phyloP scores from a whole-genome alignment of 53 echinoderm and acorn worm species.

The Paracentrotus lividus region DNA sequence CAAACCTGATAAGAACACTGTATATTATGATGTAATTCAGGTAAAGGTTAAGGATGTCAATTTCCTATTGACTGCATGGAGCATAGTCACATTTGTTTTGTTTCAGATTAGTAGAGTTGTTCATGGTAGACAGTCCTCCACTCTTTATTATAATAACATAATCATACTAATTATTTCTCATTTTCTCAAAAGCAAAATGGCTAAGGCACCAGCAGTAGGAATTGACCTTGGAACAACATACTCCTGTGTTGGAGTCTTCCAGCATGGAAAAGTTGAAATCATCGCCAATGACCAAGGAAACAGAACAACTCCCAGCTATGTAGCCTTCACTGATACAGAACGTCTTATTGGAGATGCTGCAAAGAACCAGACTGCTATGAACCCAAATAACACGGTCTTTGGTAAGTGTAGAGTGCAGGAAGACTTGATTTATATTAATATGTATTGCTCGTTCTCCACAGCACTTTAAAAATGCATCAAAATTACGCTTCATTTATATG shows the following conservation, averaged over 20 bases:
- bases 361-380: constrained; percentile 95
- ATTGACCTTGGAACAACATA: constrained; percentile 97
- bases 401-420: constrained; percentile 82
- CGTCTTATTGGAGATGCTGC: constrained; percentile 96
- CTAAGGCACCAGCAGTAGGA: constrained; percentile 84
- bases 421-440: too few species aligned
- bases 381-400: constrained; percentile 94
- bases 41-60: too few species aligned
- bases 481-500: background rate
- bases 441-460: too few species aligned
- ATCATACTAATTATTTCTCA: too few species aligned
- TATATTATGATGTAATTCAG: too few species aligned
- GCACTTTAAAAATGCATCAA: too few species aligned
- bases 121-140: too few species aligned
- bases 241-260: constrained; percentile 97
- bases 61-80: too few species aligned
- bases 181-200: constrained; percentile 66
- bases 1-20: too few species aligned
- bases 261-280: constrained; percentile 96
- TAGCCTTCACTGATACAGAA: constrained; percentile 95
- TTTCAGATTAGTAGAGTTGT: too few species aligned
- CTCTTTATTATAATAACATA: too few species aligned
- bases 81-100: too few species aligned
- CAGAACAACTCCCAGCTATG: constrained; percentile 97
- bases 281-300: constrained; percentile 98